phyloP scores from a whole-genome alignment of 2,888 invertebrate genomes.

The Xestia xanthographa region DNA sequence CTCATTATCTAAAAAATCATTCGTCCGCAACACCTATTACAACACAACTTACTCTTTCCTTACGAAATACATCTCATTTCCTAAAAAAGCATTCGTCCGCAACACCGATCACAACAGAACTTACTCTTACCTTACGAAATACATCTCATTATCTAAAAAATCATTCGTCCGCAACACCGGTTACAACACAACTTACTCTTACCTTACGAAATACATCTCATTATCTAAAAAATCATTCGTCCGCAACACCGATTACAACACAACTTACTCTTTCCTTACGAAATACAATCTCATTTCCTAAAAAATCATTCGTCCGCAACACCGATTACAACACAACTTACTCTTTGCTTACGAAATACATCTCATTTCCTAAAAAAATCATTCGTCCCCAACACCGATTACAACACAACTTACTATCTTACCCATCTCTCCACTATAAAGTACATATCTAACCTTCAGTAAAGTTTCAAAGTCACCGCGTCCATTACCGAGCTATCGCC shows the following conservation, averaged over 20 bases:
- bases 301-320: too few species aligned
- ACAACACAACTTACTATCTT: too few species aligned
- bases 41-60: neutral
- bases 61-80: neutral
- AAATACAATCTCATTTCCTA: neutral
- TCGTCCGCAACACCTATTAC: too few species aligned
- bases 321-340: too few species aligned
- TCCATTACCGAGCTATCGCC: conserved; percentile 20
- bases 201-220: neutral
- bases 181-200: neutral
- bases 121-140: neutral
- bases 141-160: neutral
- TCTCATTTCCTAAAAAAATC: neutral
- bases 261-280: neutral
- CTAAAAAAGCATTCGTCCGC: too few species aligned
- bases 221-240: neutral
- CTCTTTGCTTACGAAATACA: neutral
- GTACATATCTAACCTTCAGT: conserved; percentile 11
- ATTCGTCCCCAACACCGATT: neutral
- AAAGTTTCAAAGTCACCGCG: conserved; percentile 19
- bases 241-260: too few species aligned
- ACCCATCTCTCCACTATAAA: neutral
- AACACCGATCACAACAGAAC: too few species aligned
- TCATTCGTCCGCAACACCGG: too few species aligned
- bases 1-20: neutral